Evolutionary conservation across 2,888 invertebrate species (phyloP).

Genomic region (Callinectes sapidus): DNA sequence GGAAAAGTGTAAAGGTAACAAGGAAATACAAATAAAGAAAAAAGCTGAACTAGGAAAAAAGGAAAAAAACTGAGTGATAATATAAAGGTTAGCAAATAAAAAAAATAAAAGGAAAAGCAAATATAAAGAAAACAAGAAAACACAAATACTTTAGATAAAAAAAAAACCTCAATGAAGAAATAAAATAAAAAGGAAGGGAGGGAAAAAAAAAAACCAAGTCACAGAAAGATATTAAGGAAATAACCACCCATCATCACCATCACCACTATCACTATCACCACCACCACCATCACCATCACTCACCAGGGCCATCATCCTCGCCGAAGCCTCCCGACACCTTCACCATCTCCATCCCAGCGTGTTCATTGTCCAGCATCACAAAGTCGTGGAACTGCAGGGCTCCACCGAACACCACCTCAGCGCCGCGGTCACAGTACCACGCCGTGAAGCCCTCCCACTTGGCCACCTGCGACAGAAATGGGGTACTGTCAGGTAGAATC

Average conservation of each 20-base stretch:
- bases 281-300: background rate
- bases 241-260: background rate
- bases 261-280: background rate
- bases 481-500: too few species aligned
- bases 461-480: constrained; percentile 46
- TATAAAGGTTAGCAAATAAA: too few species aligned
- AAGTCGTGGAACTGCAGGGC: constrained; percentile 63
- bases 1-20: too few species aligned
- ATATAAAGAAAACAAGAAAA: background rate
- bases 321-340: constrained; percentile 55
- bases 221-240: too few species aligned
- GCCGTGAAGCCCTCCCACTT: constrained; percentile 56
- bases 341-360: constrained; percentile 65
- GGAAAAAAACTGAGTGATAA: too few species aligned
- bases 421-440: constrained; percentile 70
- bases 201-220: too few species aligned
- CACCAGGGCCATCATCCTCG: constrained; percentile 61
- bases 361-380: constrained; percentile 63
- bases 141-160: too few species aligned
- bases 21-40: too few species aligned
- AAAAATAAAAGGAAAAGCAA: too few species aligned
- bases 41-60: too few species aligned
- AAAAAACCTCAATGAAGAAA: too few species aligned
- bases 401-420: constrained; percentile 67
- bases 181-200: too few species aligned